A percentile compares a stretch with the other conserved stretches of the same genome.
Evolutionary conservation across 2,888 invertebrate species (phyloP).

Genomic region (Sinohyriopsis cumingii): DNA sequence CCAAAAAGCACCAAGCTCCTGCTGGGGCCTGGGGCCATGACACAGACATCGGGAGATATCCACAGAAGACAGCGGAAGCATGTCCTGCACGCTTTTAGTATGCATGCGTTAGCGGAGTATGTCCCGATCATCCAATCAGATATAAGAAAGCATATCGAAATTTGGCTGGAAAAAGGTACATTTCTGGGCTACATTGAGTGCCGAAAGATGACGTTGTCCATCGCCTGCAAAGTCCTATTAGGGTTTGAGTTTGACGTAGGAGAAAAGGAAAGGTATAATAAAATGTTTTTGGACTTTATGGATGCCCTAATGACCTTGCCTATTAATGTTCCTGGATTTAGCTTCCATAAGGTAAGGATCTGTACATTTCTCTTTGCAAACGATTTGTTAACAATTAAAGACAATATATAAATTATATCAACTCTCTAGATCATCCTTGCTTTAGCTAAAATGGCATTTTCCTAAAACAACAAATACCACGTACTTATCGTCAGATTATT

Average conservation of each 20-base stretch:
- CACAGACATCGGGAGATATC: conserved; percentile 40
- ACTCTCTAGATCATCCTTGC: too few species aligned
- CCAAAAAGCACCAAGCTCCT: conserved; percentile 48
- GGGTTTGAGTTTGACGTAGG: conserved; percentile 42
- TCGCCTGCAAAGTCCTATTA: conserved; percentile 48
- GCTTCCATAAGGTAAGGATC: conserved; percentile 58
- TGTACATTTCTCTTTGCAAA: too few species aligned
- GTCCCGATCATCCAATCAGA: conserved; percentile 32
- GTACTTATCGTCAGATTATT: too few species aligned
- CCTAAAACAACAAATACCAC: too few species aligned
- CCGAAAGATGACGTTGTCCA: conserved; percentile 45
- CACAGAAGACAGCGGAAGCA: conserved; percentile 45
- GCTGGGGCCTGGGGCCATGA: conserved; percentile 54
- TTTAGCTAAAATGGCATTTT: too few species aligned
- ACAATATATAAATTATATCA: too few species aligned
- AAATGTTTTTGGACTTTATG: conserved; percentile 41
- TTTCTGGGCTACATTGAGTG: conserved; percentile 52
- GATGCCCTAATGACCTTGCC: conserved; percentile 63
- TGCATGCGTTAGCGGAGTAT: conserved; percentile 33
- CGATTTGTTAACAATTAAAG: too few species aligned
- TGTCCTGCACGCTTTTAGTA: conserved; percentile 41
- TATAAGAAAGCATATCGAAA: conserved; percentile 19
- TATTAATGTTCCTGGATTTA: conserved; percentile 58
- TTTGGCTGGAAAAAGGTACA: conserved; percentile 35
- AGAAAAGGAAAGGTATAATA: conserved; percentile 18